Evolutionary conservation across 2,113 vertebrate species (phyloP), one percentile per base, ranked within the genome.

Genomic region (Plestiodon gilberti): DNA sequence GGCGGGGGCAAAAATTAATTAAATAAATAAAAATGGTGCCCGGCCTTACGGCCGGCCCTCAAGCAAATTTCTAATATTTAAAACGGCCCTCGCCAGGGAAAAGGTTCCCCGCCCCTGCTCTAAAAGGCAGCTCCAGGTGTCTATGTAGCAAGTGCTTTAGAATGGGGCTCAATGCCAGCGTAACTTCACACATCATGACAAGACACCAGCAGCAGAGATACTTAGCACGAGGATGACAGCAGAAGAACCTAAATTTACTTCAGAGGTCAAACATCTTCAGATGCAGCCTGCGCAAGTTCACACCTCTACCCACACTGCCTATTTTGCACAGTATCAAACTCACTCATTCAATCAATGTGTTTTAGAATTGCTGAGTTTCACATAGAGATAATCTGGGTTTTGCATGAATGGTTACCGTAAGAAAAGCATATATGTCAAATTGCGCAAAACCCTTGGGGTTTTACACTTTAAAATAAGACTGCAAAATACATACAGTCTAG

Each of bases 291-390:
- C 62, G 62, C 28, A 64, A 14, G 28, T 64, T 75, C 57, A 38
- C 48, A 78, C 22, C 33, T 67, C 83, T 78, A 57, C 64, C n/a
- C 48, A 35, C 52, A 82, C 78, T 90, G 40, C 74, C 88, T 62
- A 74, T 88, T 59, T 35, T 77, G 11, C 84, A 77, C 79, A n/a
- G 38, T 25, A 40, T 57, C 59, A 52, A 33, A 38, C 23, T 43
- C 65, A 40, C 35, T 74, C 4, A 14, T 76, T 25, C 43, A 30
- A 30, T 76, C 10, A 76, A 30, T 76, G 48, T 57, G 55, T 57
- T 13, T 17, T 57, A 43, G 14, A 43, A 14, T 23, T 43, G 20
- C 3, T 75, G 40, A 11, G 38, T 62, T 62, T 62, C 59, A 38
- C 59, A 33, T 9, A 33, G 9, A 3, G 67, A 52, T 64, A 81